phyloP scores from a whole-genome alignment of 2,888 invertebrate species.

The Phalangium opilio region DNA sequence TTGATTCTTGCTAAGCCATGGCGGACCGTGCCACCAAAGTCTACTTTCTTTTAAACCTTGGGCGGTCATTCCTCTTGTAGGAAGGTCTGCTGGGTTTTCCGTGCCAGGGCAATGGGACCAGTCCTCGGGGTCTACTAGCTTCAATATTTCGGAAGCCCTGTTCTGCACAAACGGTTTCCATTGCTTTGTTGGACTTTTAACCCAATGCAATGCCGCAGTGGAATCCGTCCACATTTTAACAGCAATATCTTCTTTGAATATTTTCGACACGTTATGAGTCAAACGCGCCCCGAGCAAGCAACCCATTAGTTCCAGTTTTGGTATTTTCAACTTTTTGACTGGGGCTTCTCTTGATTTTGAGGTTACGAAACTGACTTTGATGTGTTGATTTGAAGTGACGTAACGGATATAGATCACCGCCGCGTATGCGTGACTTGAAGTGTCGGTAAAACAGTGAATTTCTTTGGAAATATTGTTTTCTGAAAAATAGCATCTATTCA shows the following conservation, averaged over 20 bases:
- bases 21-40: slow-evolving; percentile 23
- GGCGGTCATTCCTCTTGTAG: slow-evolving; percentile 8
- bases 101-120: slow-evolving; percentile 21
- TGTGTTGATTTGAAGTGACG: neutral
- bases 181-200: slow-evolving; percentile 6
- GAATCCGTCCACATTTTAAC: slow-evolving; percentile 18
- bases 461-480: too few relatives aligned
- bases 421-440: slow-evolving; percentile 19
- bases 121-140: slow-evolving; percentile 2
- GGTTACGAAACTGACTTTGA: slow-evolving; percentile 12
- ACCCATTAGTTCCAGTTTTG: slow-evolving; percentile 19
- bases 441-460: slow-evolving; percentile 19
- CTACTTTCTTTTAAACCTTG: too few relatives aligned
- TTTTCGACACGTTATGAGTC: too few relatives aligned
- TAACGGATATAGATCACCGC: slow-evolving; percentile 15
- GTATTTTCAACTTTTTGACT: slow-evolving; percentile 19
- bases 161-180: slow-evolving; percentile 18
- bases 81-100: slow-evolving; percentile 25
- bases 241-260: neutral
- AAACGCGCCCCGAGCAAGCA: slow-evolving; percentile 7
- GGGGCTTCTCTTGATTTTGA: slow-evolving; percentile 17
- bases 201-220: slow-evolving; percentile 19
- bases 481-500: too few relatives aligned
- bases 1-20: slow-evolving; percentile 11
- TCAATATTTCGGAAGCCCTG: slow-evolving; percentile 20